Conservation (phyloP, 2,113 vertebrate species). For the Casuarius casuarius region DNA sequence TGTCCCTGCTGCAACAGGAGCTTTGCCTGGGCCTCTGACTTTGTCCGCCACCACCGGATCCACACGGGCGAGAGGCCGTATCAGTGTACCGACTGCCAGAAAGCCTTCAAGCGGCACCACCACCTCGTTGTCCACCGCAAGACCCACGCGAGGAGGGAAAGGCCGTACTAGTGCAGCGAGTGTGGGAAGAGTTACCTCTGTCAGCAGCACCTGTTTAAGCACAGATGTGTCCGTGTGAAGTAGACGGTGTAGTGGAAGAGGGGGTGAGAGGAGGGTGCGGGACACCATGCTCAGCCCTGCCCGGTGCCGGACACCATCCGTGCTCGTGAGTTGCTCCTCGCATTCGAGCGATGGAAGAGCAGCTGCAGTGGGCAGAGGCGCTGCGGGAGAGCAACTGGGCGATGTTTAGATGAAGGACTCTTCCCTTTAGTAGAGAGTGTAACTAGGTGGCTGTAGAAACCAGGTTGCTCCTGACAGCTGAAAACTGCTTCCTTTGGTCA, state of each 20-base stretch:
- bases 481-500: too few species aligned
- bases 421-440: neutral
- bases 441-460: neutral
- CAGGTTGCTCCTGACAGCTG: neutral
- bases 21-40: neutral
- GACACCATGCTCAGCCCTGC: neutral
- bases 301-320: neutral
- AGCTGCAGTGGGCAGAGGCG: too few species aligned
- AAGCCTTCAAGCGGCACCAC: neutral
- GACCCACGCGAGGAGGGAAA: neutral
- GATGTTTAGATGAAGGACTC: neutral
- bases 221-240: accelerated
- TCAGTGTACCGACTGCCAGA: conserved; percentile 18
- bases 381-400: neutral
- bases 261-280: neutral
- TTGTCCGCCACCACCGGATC: neutral
- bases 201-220: accelerated
- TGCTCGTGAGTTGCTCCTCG: too few species aligned
- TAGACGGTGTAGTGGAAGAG: accelerated
- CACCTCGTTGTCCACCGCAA: neutral
- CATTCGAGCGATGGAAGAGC: too few species aligned
- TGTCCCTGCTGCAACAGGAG: conserved; percentile 24
- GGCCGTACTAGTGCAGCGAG: accelerated
- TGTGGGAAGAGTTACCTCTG: accelerated
- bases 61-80: neutral